phyloP scores from a whole-genome alignment of 2,888 invertebrate genomes.

The Glaucopsyche alexis region DNA sequence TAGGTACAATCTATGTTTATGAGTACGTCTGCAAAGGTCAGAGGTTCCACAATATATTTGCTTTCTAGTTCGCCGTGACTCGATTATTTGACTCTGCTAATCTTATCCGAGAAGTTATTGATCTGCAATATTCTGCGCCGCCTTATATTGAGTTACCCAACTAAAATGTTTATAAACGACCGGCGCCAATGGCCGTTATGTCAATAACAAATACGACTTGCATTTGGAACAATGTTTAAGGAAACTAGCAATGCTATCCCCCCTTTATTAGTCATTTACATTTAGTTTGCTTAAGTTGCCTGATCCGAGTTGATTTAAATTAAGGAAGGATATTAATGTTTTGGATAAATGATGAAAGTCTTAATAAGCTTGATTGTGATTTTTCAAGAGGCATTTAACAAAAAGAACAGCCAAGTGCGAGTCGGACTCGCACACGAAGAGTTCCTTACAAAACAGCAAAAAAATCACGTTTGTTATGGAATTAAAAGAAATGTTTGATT shows the following conservation, averaged over 20 bases:
- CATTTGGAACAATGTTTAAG: slow-evolving; percentile 21
- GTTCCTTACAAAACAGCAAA: too few species aligned
- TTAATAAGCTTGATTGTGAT: too few species aligned
- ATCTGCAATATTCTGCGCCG: slow-evolving; percentile 25
- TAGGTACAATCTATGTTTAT: slow-evolving; percentile 20
- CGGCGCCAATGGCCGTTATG: slow-evolving; percentile 28
- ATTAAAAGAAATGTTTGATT: too few species aligned
- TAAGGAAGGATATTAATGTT: background rate
- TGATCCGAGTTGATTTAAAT: background rate
- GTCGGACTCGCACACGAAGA: too few species aligned
- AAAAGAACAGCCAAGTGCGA: too few species aligned
- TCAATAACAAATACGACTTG: slow-evolving; percentile 29
- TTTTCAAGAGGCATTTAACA: too few species aligned
- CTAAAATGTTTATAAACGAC: slow-evolving; percentile 26
- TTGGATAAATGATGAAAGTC: background rate
- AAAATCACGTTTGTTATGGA: too few species aligned
- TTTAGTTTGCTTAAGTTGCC: background rate
- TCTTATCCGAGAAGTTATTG: slow-evolving; percentile 29
- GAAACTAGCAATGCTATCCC: slow-evolving; percentile 3
- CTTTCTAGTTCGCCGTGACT: slow-evolving; percentile 35
- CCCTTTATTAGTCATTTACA: slow-evolving; percentile 16
- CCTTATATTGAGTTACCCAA: slow-evolving; percentile 28
- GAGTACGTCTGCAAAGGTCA: slow-evolving; percentile 31
- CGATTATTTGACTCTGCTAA: slow-evolving; percentile 28
- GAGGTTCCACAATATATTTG: slow-evolving; percentile 36